Conservation (phyloP, 2,113 vertebrate genomes). For the Nematolebias whitei region DNA sequence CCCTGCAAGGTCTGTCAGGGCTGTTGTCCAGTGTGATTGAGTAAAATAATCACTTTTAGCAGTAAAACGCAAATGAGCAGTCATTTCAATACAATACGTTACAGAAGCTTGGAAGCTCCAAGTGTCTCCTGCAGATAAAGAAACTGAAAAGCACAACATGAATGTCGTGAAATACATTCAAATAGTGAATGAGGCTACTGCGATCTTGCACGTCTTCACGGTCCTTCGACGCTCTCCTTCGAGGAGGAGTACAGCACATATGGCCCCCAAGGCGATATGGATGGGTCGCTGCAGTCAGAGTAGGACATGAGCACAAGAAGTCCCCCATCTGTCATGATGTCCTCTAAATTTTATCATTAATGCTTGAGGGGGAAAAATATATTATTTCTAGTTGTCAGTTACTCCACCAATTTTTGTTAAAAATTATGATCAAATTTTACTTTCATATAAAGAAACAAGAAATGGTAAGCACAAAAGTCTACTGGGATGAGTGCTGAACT, state of each 20-base stretch:
- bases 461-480: neutral
- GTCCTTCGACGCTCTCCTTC: slow-evolving; percentile 60
- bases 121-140: neutral
- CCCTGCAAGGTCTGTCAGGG: slow-evolving; percentile 12
- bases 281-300: slow-evolving; percentile 63
- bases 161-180: slow-evolving; percentile 4
- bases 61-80: slow-evolving; percentile 3
- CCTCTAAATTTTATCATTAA: slow-evolving; percentile 64
- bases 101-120: neutral
- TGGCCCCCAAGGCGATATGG: slow-evolving; percentile 73
- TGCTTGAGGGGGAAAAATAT: slow-evolving; percentile 43
- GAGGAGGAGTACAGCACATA: slow-evolving; percentile 70
- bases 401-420: no score
- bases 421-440: no score
- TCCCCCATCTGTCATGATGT: slow-evolving; percentile 73
- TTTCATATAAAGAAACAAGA: neutral
- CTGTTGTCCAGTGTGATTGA: slow-evolving; percentile 37
- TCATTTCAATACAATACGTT: slow-evolving; percentile 7
- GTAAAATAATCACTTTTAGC: neutral
- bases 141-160: neutral
- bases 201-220: slow-evolving; percentile 61
- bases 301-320: slow-evolving; percentile 55
- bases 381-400: slow-evolving; percentile 13
- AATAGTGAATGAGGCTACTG: slow-evolving; percentile 33
- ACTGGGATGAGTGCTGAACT: no score